These are phyloP conservation scores for Tenodera sinensis DNA, from an alignment of 2,888 invertebrate species.

Conservation along the genomic window DNA sequence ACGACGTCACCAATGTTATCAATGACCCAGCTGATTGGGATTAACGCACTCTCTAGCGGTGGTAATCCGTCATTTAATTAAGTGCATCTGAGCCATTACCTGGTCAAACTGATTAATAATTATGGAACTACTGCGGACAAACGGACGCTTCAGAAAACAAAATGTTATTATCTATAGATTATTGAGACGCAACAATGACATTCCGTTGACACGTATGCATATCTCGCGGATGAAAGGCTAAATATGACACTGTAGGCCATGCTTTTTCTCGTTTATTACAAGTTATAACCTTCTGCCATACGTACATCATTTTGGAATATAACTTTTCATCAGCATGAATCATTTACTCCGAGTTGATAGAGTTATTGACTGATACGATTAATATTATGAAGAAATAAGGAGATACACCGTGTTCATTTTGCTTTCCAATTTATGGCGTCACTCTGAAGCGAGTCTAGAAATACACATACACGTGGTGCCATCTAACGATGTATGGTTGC, in stretches of 20 bases:
- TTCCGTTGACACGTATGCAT: neutral
- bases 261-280: no score
- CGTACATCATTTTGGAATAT: no score
- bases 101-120: neutral
- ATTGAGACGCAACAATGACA: neutral
- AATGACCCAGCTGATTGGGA: neutral
- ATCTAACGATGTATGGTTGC: no score
- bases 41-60: neutral
- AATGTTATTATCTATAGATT: neutral
- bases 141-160: neutral
- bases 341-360: no score
- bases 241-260: neutral
- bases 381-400: no score
- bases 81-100: neutral
- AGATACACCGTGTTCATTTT: no score
- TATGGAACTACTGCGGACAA: neutral
- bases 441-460: no score
- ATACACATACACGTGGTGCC: no score
- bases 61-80: neutral
- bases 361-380: no score
- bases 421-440: no score
- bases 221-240: neutral
- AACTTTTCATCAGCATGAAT: no score
- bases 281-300: no score
- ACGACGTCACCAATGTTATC: neutral